Conservation (phyloP, 2,113 vertebrate species). For the Aramus guarauna region DNA sequence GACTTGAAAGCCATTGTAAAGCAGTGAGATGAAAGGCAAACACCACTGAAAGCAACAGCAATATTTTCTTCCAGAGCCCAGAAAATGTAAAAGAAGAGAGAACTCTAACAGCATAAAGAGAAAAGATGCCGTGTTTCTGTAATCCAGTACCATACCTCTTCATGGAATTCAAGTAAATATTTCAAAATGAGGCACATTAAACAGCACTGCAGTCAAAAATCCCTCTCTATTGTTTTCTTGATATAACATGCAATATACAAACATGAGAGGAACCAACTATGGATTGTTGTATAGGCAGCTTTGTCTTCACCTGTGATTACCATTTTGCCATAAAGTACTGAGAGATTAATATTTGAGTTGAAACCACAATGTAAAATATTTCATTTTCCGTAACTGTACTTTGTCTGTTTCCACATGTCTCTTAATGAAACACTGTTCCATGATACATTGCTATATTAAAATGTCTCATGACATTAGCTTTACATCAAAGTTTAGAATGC, state of each 20-base stretch:
- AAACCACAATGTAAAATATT: conserved; percentile 4
- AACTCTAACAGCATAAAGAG: conserved; percentile 37
- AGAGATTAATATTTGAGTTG: neutral
- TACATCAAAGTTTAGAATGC: conserved; percentile 43
- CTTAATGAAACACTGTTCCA: conserved; percentile 23
- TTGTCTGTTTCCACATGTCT: conserved; percentile 43
- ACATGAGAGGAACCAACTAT: neutral
- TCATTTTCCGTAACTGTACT: neutral
- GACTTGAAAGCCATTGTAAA: conserved; percentile 47
- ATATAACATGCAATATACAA: neutral
- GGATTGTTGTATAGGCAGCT: neutral
- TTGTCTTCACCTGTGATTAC: conserved; percentile 17
- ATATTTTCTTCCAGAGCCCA: conserved; percentile 53
- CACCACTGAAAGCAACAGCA: conserved; percentile 54
- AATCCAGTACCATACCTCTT: conserved; percentile 1
- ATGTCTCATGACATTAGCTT: conserved; percentile 44
- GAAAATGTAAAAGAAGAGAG: conserved; percentile 48
- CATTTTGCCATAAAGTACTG: neutral
- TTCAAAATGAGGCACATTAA: conserved; percentile 27
- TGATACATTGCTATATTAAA: conserved; percentile 55
- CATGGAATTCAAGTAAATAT: conserved; percentile 39
- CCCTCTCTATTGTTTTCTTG: neutral
- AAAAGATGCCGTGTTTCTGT: conserved; percentile 26
- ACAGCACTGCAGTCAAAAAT: neutral
- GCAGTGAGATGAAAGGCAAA: conserved; percentile 66